phyloP scores from a whole-genome alignment of 2,797 vertebrate species.

The Sebastes baramenuke region DNA sequence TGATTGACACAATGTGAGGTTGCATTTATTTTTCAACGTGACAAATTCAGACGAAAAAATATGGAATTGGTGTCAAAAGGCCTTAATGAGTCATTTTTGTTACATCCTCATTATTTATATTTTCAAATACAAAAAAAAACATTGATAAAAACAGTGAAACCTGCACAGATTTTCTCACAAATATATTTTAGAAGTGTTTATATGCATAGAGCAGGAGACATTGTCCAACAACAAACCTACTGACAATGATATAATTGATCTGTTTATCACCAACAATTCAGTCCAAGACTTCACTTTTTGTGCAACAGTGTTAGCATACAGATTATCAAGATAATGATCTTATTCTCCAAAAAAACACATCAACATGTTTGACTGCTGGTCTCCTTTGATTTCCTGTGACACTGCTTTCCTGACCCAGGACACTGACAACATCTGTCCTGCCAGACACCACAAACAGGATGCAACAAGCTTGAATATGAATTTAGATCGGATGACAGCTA shows the following conservation, averaged over 20 bases:
- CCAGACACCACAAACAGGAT: slow-evolving; percentile 24
- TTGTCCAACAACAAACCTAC: background rate
- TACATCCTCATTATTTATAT: background rate
- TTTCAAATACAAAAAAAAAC: background rate
- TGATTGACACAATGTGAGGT: too few species aligned
- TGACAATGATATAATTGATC: background rate
- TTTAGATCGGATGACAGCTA: slow-evolving; percentile 9
- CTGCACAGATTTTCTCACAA: background rate
- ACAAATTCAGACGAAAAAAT: too few species aligned
- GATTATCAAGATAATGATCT: background rate
- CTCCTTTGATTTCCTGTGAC: background rate
- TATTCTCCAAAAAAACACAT: background rate
- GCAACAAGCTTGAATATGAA: slow-evolving; percentile 10
- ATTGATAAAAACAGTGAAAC: background rate
- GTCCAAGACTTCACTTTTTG: background rate
- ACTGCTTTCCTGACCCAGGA: background rate
- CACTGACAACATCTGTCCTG: slow-evolving; percentile 3
- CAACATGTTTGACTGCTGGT: background rate
- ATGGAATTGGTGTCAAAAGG: too few species aligned
- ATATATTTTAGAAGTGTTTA: background rate
- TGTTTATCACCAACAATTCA: background rate
- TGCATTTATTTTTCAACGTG: too few species aligned
- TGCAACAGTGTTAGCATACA: background rate
- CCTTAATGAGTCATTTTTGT: background rate
- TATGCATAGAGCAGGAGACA: background rate